These are phyloP conservation scores for Meghimatium bilineatum DNA, from an alignment of 2,888 invertebrate species.

Conservation along the genomic window DNA sequence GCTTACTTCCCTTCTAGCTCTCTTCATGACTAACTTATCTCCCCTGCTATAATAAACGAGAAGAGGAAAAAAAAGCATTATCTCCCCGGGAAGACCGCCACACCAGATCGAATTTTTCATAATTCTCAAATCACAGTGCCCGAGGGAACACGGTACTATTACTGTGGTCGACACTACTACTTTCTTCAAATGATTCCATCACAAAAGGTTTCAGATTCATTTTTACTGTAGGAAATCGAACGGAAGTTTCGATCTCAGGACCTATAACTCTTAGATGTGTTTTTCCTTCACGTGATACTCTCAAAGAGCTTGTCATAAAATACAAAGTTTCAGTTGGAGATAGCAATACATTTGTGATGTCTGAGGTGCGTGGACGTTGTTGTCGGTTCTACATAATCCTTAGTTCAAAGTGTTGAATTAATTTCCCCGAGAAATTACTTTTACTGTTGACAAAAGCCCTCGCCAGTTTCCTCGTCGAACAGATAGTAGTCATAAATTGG, in stretches of 20 bases:
- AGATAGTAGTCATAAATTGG: background rate
- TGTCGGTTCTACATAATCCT: background rate
- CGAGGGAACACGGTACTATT: conserved; percentile 29
- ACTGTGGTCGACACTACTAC: conserved; percentile 2
- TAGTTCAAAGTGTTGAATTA: background rate
- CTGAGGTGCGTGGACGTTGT: background rate
- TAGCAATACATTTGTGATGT: background rate
- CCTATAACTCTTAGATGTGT: background rate
- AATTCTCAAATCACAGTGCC: conserved; percentile 13
- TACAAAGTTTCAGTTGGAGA: background rate
- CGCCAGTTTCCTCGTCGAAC: background rate
- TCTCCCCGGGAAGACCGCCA: too few species aligned
- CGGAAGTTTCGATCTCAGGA: background rate
- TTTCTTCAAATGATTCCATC: conserved; percentile 20
- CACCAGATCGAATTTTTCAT: conserved; percentile 1
- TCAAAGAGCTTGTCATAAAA: conserved; percentile 1
- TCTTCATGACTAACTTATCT: background rate
- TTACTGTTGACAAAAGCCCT: background rate
- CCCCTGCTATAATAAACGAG: background rate
- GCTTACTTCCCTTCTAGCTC: background rate
- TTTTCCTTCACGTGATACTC: background rate
- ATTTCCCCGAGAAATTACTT: background rate
- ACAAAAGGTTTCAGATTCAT: conserved; percentile 10
- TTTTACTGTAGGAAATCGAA: conserved; percentile 15
- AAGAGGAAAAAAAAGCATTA: background rate